Percentiles rank a stretch among this genome's conserved stretches.
These are phyloP conservation scores for Bimastos eiseni DNA, from an alignment of 2,888 invertebrate genomes.

Conservation along the genomic window DNA sequence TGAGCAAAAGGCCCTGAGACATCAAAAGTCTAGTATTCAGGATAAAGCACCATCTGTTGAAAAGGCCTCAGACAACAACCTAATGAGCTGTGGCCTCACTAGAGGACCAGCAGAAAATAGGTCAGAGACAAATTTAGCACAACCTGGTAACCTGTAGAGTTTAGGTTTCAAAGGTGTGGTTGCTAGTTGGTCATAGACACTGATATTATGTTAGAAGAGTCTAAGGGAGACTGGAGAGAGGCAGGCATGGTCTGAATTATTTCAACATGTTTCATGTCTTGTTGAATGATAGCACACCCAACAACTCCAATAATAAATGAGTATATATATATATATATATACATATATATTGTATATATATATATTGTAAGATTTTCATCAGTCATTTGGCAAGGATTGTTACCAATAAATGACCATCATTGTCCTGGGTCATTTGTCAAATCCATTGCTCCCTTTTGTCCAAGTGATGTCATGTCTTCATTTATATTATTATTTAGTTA, in stretches of 20 bases:
- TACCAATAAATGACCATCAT: too few relatives aligned
- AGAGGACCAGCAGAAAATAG: not conserved
- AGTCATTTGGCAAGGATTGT: too few relatives aligned
- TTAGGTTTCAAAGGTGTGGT: constrained; percentile 13
- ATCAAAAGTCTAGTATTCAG: not conserved
- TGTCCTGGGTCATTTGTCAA: too few relatives aligned
- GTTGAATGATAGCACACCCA: not conserved
- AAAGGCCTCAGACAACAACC: not conserved
- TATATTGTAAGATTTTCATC: too few relatives aligned
- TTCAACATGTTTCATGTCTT: not conserved
- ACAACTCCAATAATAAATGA: not conserved
- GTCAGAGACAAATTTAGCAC: constrained; percentile 1
- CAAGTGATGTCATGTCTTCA: too few relatives aligned
- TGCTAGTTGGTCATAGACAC: not conserved
- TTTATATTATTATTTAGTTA: not conserved
- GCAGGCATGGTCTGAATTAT: not conserved
- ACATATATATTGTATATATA: not conserved
- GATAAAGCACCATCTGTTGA: not conserved
- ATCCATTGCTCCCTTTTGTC: too few relatives aligned
- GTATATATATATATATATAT: not conserved
- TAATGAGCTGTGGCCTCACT: not conserved
- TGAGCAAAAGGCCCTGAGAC: not conserved
- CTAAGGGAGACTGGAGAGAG: not conserved
- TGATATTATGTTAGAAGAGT: not conserved
- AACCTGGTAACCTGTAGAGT: constrained; percentile 13